Conservation (phyloP, 1,140 invertebrate genomes). For the Tachypleus tridentatus region DNA sequence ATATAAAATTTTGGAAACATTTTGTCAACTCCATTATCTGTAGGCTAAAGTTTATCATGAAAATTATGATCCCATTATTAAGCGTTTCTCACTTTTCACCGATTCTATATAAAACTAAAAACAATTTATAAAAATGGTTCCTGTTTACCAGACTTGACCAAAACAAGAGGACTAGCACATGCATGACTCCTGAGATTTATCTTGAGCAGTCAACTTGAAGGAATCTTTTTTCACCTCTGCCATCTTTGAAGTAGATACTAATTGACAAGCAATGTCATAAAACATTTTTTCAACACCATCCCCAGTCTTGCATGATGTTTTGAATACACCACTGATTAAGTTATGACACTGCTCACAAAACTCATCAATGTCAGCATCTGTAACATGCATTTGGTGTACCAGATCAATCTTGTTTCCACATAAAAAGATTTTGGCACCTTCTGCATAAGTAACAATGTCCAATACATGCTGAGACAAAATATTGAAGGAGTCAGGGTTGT, state of each 20-base stretch:
- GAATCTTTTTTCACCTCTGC: constrained; percentile 20
- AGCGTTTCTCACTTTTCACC: no score
- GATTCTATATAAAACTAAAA: no score
- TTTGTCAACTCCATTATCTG: no score
- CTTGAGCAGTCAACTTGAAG: constrained; percentile 19
- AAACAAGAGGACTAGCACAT: constrained; percentile 3
- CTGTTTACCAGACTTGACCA: no score
- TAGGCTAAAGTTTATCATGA: no score
- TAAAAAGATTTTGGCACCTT: constrained; percentile 85
- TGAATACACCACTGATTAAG: constrained; percentile 72
- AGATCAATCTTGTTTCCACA: constrained; percentile 82
- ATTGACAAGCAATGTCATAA: constrained; percentile 22
- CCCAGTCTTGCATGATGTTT: constrained; percentile 71
- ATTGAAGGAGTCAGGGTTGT: constrained; percentile 82
- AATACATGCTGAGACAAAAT: constrained; percentile 74
- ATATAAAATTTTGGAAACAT: no score
- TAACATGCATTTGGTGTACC: constrained; percentile 55
- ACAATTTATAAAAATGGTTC: no score
- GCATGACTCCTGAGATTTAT: constrained; percentile 13
- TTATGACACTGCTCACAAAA: constrained; percentile 90
- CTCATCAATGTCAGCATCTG: constrained; percentile 74
- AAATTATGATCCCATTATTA: no score
- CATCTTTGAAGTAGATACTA: constrained; percentile 13
- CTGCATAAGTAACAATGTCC: constrained; percentile 81
- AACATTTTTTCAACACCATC: constrained; percentile 28